Conservation (phyloP, 1,140 invertebrate species). For the Brachionus koreanus region DNA sequence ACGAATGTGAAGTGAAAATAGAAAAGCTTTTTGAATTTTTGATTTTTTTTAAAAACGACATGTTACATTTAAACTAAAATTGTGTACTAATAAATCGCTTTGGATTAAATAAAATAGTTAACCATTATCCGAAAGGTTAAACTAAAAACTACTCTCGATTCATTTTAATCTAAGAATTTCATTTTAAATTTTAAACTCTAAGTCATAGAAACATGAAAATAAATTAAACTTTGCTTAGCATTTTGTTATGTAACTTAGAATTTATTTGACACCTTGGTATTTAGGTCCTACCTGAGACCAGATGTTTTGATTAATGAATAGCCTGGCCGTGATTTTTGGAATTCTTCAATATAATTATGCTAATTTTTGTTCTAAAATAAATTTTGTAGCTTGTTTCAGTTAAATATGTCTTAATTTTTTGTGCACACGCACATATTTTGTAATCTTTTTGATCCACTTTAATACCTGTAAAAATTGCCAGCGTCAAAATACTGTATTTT, state of each 20-base stretch:
- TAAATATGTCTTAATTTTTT: neutral
- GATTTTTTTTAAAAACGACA: conserved; percentile 20
- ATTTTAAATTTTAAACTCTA: neutral
- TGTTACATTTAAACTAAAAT: neutral
- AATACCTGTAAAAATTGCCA: too few relatives aligned
- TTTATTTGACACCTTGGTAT: neutral
- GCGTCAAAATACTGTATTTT: neutral
- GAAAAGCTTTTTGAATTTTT: neutral
- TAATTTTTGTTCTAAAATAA: neutral
- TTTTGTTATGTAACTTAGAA: neutral
- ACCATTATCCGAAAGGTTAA: neutral
- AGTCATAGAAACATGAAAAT: neutral
- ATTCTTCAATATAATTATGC: neutral
- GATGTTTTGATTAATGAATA: neutral
- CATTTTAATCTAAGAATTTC: neutral
- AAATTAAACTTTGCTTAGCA: neutral
- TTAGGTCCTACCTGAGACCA: neutral
- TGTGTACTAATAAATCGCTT: neutral
- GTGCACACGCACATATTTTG: neutral
- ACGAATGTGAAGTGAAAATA: neutral
- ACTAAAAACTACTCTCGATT: conserved; percentile 1
- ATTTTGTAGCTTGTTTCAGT: neutral
- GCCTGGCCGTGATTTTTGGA: neutral
- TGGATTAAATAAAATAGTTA: neutral
- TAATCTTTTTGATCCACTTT: neutral